phyloP scores from a whole-genome alignment of 1,140 invertebrate species.

The Schmidtea mediterranea region DNA sequence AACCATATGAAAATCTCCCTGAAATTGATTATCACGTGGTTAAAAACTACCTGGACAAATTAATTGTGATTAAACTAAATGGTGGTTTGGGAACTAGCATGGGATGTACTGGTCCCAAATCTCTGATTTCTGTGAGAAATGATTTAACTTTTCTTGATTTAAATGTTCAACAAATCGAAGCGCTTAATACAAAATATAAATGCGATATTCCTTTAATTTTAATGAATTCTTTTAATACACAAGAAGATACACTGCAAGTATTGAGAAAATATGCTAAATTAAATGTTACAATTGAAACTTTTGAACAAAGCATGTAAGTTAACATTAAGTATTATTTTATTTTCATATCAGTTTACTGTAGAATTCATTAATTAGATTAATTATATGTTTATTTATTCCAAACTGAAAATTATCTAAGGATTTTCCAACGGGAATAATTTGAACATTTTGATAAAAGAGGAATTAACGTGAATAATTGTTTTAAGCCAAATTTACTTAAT shows the following conservation, averaged over 20 bases:
- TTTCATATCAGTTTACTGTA: too few relatives aligned
- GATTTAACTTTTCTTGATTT: conserved; percentile 89
- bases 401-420: too few relatives aligned
- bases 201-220: conserved; percentile 78
- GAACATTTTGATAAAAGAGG: too few relatives aligned
- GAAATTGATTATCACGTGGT: conserved; percentile 19
- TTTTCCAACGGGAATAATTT: too few relatives aligned
- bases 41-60: conserved; percentile 51
- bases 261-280: conserved; percentile 79
- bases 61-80: conserved; percentile 94
- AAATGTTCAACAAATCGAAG: conserved; percentile 95
- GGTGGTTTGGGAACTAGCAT: conserved; percentile 93
- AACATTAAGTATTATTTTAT: too few relatives aligned
- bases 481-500: too few relatives aligned
- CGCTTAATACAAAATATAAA: conserved; percentile 76
- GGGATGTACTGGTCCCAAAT: conserved; percentile 95
- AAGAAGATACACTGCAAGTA: conserved; percentile 78
- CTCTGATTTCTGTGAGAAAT: conserved; percentile 79
- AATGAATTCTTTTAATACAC: conserved; percentile 99
- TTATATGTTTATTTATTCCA: too few relatives aligned
- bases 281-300: conserved; percentile 71
- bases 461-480: too few relatives aligned
- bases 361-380: too few relatives aligned
- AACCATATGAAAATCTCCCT: background rate
- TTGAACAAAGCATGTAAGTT: conserved; percentile 53